Evolutionary conservation across 2,113 vertebrate species (phyloP).

Genomic region (Microcebus griseorufus): DNA sequence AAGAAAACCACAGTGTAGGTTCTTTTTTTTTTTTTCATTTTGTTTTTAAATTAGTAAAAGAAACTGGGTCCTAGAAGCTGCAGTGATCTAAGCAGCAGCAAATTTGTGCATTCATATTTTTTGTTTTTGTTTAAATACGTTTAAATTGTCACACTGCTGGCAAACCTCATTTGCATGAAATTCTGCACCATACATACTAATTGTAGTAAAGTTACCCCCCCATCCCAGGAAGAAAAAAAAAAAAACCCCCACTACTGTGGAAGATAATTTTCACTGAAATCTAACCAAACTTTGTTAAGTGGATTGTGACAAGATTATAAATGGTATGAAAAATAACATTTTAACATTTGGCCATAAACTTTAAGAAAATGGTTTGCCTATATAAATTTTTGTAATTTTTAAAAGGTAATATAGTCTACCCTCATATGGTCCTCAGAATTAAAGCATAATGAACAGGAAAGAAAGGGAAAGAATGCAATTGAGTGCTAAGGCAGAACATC

Average conservation of each 20-base stretch:
- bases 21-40: too few species aligned
- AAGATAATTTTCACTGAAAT: slow-evolving; percentile 45
- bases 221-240: too few species aligned
- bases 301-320: slow-evolving; percentile 82
- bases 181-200: too few species aligned
- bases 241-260: too few species aligned
- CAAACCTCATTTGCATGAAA: too few species aligned
- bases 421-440: slow-evolving; percentile 83
- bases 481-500: slow-evolving; percentile 82
- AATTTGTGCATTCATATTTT: too few species aligned
- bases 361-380: slow-evolving; percentile 77
- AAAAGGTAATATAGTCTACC: slow-evolving; percentile 81
- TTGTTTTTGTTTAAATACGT: too few species aligned
- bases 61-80: too few species aligned
- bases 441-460: slow-evolving; percentile 82
- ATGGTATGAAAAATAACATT: slow-evolving; percentile 83
- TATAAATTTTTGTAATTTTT: slow-evolving; percentile 67
- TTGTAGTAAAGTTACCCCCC: too few species aligned
- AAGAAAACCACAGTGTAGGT: neutral
- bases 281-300: slow-evolving; percentile 79
- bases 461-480: slow-evolving; percentile 71
- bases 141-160: too few species aligned
- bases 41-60: too few species aligned
- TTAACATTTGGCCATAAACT: slow-evolving; percentile 86
- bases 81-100: too few species aligned